These are phyloP conservation scores for Morpho achilles DNA, from an alignment of 2,888 invertebrate species.

Conservation along the genomic window DNA sequence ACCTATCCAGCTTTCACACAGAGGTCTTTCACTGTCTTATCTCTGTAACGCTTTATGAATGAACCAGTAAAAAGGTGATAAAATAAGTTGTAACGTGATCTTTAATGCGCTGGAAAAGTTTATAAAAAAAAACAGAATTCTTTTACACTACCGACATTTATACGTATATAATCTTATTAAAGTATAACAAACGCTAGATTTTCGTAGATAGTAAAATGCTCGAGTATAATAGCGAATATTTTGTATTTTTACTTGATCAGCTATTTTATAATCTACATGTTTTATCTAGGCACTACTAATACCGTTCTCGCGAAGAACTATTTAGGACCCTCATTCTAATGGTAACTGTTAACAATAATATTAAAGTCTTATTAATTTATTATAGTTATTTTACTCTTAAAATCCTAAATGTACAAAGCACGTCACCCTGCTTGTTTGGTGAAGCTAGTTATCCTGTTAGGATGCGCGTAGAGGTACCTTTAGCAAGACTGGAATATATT, in stretches of 20 bases:
- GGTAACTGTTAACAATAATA: conserved; percentile 22
- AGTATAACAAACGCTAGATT: conserved; percentile 57
- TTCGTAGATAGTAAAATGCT: conserved; percentile 59
- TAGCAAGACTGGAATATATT: conserved; percentile 45
- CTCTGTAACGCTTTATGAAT: no score
- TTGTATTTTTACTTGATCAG: conserved; percentile 55
- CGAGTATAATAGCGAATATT: conserved; percentile 52
- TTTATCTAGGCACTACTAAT: conserved; percentile 36
- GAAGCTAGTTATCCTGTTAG: conserved; percentile 52
- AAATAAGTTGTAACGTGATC: no score
- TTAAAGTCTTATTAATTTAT: conserved; percentile 18
- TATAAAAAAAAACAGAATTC: neutral
- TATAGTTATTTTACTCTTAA: conserved; percentile 48
- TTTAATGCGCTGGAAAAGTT: no score
- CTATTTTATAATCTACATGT: conserved; percentile 53
- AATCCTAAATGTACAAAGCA: conserved; percentile 75
- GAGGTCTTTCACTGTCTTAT: no score
- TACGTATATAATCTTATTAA: conserved; percentile 34
- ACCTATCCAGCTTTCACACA: no score
- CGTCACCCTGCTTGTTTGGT: conserved; percentile 49
- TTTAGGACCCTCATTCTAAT: conserved; percentile 34
- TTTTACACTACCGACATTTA: conserved; percentile 13
- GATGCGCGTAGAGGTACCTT: conserved; percentile 42
- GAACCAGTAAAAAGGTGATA: no score
- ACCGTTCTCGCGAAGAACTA: conserved; percentile 36